phyloP scores from a whole-genome alignment of 2,888 invertebrate species.

The Miltochrista miniata region DNA sequence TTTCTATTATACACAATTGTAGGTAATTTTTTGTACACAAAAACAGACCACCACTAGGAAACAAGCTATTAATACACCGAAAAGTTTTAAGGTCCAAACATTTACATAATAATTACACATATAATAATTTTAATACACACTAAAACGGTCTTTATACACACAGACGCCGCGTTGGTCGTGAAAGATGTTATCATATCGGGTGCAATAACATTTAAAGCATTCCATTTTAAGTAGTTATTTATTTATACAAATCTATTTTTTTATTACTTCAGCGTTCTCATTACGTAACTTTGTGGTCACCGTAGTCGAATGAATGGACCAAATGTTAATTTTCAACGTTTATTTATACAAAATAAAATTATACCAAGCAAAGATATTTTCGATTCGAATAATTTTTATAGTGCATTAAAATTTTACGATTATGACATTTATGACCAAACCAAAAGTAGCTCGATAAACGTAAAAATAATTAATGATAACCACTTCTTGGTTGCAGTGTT shows the following conservation, averaged over 20 bases:
- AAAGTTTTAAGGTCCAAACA: slow-evolving; percentile 10
- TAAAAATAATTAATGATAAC: slow-evolving; percentile 28
- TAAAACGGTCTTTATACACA: slow-evolving; percentile 25
- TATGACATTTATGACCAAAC: slow-evolving; percentile 39
- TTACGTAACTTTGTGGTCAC: slow-evolving; percentile 20
- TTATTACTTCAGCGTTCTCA: slow-evolving; percentile 6
- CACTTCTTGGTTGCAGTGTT: slow-evolving; percentile 25
- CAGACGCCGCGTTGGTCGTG: slow-evolving; percentile 32
- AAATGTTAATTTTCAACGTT: slow-evolving; percentile 18
- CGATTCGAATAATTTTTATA: slow-evolving; percentile 38
- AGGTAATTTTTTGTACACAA: slow-evolving; percentile 10
- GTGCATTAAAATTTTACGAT: slow-evolving; percentile 44
- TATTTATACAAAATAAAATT: slow-evolving; percentile 19
- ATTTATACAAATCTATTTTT: slow-evolving; percentile 18
- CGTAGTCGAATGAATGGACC: slow-evolving; percentile 15
- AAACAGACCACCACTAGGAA: slow-evolving; percentile 18
- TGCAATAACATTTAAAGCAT: slow-evolving; percentile 43
- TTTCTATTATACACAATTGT: slow-evolving; percentile 18
- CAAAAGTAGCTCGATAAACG: slow-evolving; percentile 35
- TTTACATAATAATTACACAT: slow-evolving; percentile 38
- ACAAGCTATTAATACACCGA: slow-evolving; percentile 15
- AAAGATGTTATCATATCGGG: slow-evolving; percentile 45
- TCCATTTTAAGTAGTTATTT: slow-evolving; percentile 25
- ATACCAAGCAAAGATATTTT: slow-evolving; percentile 20
- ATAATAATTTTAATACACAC: slow-evolving; percentile 33